Evolutionary conservation across 2,797 vertebrate genomes (phyloP).

Genomic region (Arremon brunneinucha): DNA sequence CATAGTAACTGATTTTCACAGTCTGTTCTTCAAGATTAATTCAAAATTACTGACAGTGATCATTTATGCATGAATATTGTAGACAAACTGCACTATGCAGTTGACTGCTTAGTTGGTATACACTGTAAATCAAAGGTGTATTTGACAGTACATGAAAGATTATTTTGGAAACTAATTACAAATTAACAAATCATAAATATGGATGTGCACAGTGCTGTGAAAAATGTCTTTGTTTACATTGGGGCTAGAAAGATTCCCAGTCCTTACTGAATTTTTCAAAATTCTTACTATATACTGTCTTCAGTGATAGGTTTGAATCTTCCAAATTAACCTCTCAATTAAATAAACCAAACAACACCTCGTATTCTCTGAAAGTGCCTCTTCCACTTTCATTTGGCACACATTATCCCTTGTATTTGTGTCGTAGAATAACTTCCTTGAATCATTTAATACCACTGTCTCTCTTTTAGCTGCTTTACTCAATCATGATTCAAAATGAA

Average conservation of each 20-base stretch:
- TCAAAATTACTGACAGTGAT: neutral
- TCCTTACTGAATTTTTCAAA: neutral
- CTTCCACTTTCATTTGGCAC: neutral
- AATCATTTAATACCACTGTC: neutral
- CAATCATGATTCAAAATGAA: neutral
- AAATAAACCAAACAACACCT: neutral
- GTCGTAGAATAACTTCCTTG: neutral
- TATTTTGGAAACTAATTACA: slow-evolving; percentile 40
- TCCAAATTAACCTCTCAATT: neutral
- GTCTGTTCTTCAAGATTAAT: slow-evolving; percentile 12
- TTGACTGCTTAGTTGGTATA: neutral
- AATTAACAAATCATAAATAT: slow-evolving; percentile 43
- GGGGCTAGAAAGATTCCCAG: neutral
- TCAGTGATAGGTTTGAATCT: neutral
- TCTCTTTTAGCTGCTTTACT: neutral
- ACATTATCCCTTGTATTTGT: neutral
- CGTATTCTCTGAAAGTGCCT: neutral
- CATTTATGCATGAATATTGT: slow-evolving; percentile 18
- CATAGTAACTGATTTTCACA: neutral
- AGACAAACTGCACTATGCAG: slow-evolving; percentile 10
- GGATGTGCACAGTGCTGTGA: neutral
- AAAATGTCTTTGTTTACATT: neutral
- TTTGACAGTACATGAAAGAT: slow-evolving; percentile 20
- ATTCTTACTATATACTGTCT: neutral
- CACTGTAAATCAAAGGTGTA: slow-evolving; percentile 20